Evolutionary conservation across 2,797 vertebrate species (phyloP).

Genomic region (Rhinatrema bivittatum): DNA sequence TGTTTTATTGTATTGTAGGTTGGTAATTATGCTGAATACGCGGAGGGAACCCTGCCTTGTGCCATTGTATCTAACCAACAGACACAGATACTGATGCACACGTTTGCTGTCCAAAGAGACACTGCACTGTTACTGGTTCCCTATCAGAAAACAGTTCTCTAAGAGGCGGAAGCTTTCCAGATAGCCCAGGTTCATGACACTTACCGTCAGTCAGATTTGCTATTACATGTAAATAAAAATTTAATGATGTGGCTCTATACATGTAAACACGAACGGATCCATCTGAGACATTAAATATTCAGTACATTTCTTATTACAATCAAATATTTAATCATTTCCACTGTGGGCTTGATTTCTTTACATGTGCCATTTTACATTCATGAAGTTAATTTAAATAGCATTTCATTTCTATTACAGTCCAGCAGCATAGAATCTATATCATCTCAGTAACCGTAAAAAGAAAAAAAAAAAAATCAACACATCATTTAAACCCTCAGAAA

Average conservation of each 20-base stretch:
- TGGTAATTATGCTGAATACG: too few species aligned
- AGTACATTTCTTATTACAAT: conserved; percentile 24
- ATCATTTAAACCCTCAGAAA: conserved; percentile 41
- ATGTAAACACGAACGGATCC: too few species aligned
- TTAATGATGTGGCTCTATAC: too few species aligned
- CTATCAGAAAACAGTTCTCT: fast-evolving
- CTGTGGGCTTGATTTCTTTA: conserved; percentile 17
- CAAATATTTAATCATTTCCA: conserved; percentile 30
- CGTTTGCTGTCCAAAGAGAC: fast-evolving
- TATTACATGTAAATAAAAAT: conserved; percentile 33
- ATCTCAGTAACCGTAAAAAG: conserved; percentile 22
- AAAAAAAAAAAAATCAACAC: conserved; percentile 39
- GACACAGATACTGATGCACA: not conserved
- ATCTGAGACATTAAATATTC: conserved; percentile 16
- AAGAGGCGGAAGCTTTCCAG: not conserved
- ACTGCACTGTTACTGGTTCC: fast-evolving
- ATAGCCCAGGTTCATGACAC: too few species aligned
- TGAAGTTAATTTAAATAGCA: conserved; percentile 39
- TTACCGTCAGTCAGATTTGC: conserved; percentile 23
- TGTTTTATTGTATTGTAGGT: too few species aligned
- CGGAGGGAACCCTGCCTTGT: too few species aligned
- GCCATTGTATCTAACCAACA: not conserved
- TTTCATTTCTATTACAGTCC: conserved; percentile 29
- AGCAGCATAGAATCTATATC: conserved; percentile 13
- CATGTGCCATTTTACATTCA: conserved; percentile 30